phyloP scores from a whole-genome alignment of 2,888 invertebrate genomes.

The Alloscopus bannaensis region DNA sequence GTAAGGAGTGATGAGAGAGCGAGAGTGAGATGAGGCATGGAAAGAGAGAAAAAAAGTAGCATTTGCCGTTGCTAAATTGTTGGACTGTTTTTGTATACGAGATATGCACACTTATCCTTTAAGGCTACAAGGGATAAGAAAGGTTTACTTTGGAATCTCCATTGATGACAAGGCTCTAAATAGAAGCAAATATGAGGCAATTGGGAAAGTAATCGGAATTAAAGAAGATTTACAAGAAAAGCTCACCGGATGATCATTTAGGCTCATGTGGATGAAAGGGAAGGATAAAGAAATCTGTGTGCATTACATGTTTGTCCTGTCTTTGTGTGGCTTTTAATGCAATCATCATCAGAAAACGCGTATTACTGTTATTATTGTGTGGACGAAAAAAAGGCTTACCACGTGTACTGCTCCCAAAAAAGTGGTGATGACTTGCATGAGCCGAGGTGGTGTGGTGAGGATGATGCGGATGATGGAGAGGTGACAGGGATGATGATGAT shows the following conservation, averaged over 20 bases:
- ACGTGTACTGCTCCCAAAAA: slow-evolving; percentile 53
- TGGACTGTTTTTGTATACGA: not conserved
- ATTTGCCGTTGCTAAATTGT: not conserved
- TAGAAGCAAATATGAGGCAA: not conserved
- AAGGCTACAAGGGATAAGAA: not conserved
- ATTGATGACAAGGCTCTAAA: not conserved
- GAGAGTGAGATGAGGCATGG: too few species aligned
- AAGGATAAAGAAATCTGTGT: not conserved
- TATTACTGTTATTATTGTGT: not conserved
- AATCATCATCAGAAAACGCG: not conserved
- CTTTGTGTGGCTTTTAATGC: too few species aligned
- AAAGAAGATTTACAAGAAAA: slow-evolving; percentile 13
- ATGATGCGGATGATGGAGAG: slow-evolving; percentile 43
- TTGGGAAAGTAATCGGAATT: slow-evolving; percentile 13
- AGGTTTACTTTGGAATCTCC: slow-evolving; percentile 2
- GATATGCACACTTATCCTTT: not conserved
- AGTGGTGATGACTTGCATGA: slow-evolving; percentile 33
- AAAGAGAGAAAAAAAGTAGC: not conserved
- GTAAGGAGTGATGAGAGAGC: too few species aligned
- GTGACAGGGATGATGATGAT: slow-evolving; percentile 30
- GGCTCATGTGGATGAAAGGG: not conserved
- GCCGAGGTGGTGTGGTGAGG: slow-evolving; percentile 20
- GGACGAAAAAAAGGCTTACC: slow-evolving; percentile 48
- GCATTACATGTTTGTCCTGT: too few species aligned
- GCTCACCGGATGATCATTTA: not conserved